These are phyloP conservation scores for Chalcosyrphus nemorum DNA, from an alignment of 2,888 invertebrate genomes.

Conservation along the genomic window DNA sequence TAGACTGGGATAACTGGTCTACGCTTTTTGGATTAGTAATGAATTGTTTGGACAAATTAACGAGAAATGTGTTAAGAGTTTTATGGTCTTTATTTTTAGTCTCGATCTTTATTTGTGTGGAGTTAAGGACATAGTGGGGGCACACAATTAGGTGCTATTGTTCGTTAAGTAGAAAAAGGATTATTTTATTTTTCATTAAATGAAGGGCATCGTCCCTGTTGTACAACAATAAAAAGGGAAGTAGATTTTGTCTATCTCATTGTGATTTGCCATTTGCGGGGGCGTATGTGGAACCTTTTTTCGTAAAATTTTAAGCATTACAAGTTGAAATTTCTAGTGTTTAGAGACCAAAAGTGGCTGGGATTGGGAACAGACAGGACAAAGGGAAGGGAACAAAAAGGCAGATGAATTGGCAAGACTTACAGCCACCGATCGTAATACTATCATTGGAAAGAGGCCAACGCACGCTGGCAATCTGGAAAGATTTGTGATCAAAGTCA, in stretches of 20 bases:
- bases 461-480: too few relatives aligned
- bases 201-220: not conserved
- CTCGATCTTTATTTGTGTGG: not conserved
- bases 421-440: too few relatives aligned
- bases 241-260: too few relatives aligned
- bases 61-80: conserved; percentile 22
- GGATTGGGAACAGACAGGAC: too few relatives aligned
- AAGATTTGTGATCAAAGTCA: too few relatives aligned
- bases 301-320: too few relatives aligned
- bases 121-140: not conserved
- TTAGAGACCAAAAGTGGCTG: too few relatives aligned
- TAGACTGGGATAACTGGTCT: conserved; percentile 28
- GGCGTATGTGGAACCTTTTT: not conserved
- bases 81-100: not conserved
- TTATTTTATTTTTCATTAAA: too few relatives aligned
- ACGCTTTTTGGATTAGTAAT: conserved; percentile 25
- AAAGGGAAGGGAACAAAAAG: too few relatives aligned
- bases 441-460: too few relatives aligned
- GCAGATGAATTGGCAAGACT: too few relatives aligned
- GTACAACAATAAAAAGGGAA: not conserved
- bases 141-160: conserved; percentile 7
- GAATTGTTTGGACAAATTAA: conserved; percentile 38
- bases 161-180: not conserved
- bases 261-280: not conserved
- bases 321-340: too few relatives aligned